These are phyloP conservation scores for Propithecus deckenii DNA, from an alignment of 2,797 vertebrate species.

Conservation along the genomic window DNA sequence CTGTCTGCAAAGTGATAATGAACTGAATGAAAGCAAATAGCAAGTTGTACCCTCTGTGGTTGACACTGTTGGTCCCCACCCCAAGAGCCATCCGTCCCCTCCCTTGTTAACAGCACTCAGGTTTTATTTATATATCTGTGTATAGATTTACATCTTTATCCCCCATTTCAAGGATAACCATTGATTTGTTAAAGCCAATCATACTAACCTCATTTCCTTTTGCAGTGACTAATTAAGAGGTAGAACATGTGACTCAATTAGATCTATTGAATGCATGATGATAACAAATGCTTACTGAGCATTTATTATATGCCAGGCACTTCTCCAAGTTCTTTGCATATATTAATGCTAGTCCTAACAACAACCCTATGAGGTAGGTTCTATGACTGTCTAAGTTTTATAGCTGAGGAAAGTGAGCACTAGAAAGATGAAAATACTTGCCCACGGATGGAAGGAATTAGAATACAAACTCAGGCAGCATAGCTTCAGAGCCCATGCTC, in stretches of 20 bases:
- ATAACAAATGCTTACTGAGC: neutral
- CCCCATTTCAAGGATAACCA: neutral
- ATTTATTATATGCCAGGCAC: neutral
- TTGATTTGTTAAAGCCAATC: neutral
- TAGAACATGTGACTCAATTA: neutral
- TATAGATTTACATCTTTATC: neutral
- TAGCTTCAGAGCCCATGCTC: neutral
- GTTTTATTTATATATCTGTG: neutral
- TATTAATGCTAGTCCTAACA: neutral
- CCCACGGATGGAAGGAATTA: neutral
- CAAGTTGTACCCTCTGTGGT: neutral
- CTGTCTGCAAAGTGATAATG: neutral
- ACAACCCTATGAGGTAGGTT: neutral
- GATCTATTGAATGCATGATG: neutral
- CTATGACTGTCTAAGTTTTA: neutral
- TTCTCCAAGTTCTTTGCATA: neutral
- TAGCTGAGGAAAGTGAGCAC: neutral
- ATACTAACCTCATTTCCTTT: neutral
- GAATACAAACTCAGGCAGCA: neutral
- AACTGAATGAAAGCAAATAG: neutral
- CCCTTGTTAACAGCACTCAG: neutral
- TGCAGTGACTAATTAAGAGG: neutral
- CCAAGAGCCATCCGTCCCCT: neutral
- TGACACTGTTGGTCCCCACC: neutral
- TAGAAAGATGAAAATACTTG: neutral